phyloP scores from a whole-genome alignment of 2,797 vertebrate genomes.

The Falco concolor region DNA sequence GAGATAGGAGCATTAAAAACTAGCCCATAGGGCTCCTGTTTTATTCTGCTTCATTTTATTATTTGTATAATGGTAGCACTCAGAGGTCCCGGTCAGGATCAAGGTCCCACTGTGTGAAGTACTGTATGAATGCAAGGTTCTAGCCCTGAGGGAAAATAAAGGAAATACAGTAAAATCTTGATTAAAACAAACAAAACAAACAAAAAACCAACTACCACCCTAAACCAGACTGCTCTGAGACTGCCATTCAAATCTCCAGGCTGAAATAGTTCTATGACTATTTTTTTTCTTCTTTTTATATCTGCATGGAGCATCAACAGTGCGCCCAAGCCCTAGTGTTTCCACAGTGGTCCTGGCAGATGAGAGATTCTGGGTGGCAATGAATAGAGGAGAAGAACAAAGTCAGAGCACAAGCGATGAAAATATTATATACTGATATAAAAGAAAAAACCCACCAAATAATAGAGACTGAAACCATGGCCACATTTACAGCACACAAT shows the following conservation, averaged over 20 bases:
- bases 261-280: neutral
- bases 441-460: neutral
- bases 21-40: neutral
- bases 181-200: neutral
- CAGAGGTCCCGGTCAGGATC: conserved; percentile 5
- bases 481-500: neutral
- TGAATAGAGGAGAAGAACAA: neutral
- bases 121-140: neutral
- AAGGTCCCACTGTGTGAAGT: conserved; percentile 19
- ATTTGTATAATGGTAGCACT: conserved; percentile 23
- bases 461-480: neutral
- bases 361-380: neutral
- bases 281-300: neutral
- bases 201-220: neutral
- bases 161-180: neutral
- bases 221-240: neutral
- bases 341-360: neutral
- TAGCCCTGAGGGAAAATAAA: neutral
- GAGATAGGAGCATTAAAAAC: conserved; percentile 5
- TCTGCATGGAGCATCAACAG: neutral
- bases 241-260: neutral
- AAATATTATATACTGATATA: neutral
- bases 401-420: neutral
- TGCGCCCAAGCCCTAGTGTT: neutral
- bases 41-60: conserved; percentile 44